phyloP scores from a whole-genome alignment of 2,797 vertebrate species.

The Mallotus villosus region DNA sequence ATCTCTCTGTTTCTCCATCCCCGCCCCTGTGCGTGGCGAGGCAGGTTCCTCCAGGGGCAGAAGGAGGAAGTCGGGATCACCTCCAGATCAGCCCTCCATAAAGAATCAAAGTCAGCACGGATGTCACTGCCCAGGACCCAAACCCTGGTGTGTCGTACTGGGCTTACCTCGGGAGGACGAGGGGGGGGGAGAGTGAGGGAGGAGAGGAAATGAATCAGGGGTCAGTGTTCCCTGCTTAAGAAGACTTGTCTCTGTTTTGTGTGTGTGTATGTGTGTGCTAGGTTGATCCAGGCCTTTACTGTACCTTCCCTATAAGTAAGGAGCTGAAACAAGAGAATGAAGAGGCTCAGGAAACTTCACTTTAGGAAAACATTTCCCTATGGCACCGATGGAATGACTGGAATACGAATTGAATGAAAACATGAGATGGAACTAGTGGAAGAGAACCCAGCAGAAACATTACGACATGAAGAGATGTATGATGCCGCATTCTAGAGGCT shows the following conservation, averaged over 20 bases:
- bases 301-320: slow-evolving; percentile 25
- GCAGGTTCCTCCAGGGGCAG: slow-evolving; percentile 44
- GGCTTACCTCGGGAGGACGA: slow-evolving; percentile 42
- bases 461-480: neutral
- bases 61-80: slow-evolving; percentile 35
- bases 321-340: slow-evolving; percentile 4
- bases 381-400: slow-evolving; percentile 18
- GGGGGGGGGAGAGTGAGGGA: neutral
- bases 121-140: slow-evolving; percentile 52
- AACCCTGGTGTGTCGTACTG: slow-evolving; percentile 44
- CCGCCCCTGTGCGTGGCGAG: slow-evolving; percentile 15
- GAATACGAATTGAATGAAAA: slow-evolving; percentile 14
- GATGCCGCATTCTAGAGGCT: neutral
- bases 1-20: neutral
- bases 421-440: neutral
- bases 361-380: neutral
- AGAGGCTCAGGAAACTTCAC: slow-evolving; percentile 14
- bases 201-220: slow-evolving; percentile 34
- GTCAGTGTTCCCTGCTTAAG: slow-evolving; percentile 31
- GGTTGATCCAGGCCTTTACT: slow-evolving; percentile 6
- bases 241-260: neutral
- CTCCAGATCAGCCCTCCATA: slow-evolving; percentile 50
- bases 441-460: neutral
- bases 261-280: neutral
- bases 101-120: slow-evolving; percentile 31